Base-by-base conservation (phyloP, 2,888 invertebrate genomes). In the Carcina quercana region DNA sequence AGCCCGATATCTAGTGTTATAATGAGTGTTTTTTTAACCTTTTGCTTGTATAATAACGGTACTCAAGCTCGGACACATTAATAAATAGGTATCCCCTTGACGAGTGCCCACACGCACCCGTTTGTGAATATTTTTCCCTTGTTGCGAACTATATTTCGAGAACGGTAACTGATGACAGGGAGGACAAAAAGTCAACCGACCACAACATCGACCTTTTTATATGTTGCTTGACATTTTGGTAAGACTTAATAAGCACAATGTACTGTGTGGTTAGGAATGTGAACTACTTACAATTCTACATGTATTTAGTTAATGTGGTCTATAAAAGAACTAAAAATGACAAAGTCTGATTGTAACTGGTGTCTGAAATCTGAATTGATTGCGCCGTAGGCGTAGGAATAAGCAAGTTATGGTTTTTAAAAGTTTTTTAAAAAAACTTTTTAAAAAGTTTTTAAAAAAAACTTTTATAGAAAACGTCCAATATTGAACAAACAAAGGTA, bases 21-120 rank as follows among this genome's bases (percentile, higher is more conserved):
- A n/a, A n/a, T 47, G 53, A 57, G 32, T 43, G 50, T 52, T 54
- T 57, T 50, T 37, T 59, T 55, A 50, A 56, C 57, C 53, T n/a
- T 60, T 53, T 37, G 47, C 45, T 47, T 54, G 42, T 50, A 50
- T 51, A 57, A 59, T 74, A 76, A 75, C 75, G 69, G 72, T 63
- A 65, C 47, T 58, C 59, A 59, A 47, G 56, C n/a, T n/a, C 61
- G 55, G 59, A 58, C 48, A 62, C 55, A 59, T 60, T 55, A 53
- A 47, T 50, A 63, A 59, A 59, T 61, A 59, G 56, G 54, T 56
- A 51, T 44, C 44, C 42, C 47, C 46, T 41, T 37, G 30, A 39
- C 32, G 40, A 47, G 43, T 66, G 72, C 70, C 72, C 67, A 53
- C 50, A 69, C 72, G 72, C 75, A 65, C 46, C 45, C 54, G 58